A percentile compares a stretch with the other conserved stretches of the same genome.
phyloP scores from a whole-genome alignment of 2,888 invertebrate genomes.

The Caenorhabditis panamensis region DNA sequence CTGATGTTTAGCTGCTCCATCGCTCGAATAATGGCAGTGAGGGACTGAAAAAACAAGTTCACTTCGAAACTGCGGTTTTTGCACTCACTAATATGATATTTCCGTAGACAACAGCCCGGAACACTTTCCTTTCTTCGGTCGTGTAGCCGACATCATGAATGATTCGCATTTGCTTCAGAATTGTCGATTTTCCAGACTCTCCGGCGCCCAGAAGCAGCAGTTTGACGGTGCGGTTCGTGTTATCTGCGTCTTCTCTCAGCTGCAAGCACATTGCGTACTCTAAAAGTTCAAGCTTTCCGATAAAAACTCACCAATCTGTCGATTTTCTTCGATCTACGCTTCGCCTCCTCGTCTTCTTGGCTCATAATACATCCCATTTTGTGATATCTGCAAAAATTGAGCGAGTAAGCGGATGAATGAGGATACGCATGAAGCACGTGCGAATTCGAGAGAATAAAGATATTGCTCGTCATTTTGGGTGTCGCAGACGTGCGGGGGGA shows the following conservation, averaged over 20 bases:
- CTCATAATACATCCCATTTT: slow-evolving; percentile 55
- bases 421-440: neutral
- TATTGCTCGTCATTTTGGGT: slow-evolving; percentile 52
- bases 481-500: slow-evolving; percentile 34
- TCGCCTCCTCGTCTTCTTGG: slow-evolving; percentile 44
- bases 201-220: slow-evolving; percentile 97
- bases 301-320: slow-evolving; percentile 31
- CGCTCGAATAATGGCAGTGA: slow-evolving; percentile 90
- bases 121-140: slow-evolving; percentile 99
- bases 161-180: slow-evolving; percentile 99
- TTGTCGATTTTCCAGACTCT: slow-evolving; percentile 99
- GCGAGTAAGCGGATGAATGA: neutral
- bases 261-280: neutral
- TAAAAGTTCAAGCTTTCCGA: neutral
- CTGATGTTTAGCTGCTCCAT: slow-evolving; percentile 43
- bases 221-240: slow-evolving; percentile 86
- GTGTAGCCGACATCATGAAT: slow-evolving; percentile 99
- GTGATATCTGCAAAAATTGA: slow-evolving; percentile 17
- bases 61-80: slow-evolving; percentile 54
- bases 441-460: slow-evolving; percentile 18
- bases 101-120: slow-evolving; percentile 99
- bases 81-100: slow-evolving; percentile 95
- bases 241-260: slow-evolving; percentile 49
- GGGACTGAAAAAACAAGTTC: slow-evolving; percentile 88
- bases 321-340: slow-evolving; percentile 47